Evolutionary conservation across 1,140 invertebrate species (phyloP).

Genomic region (Schlechtendalia chinensis): DNA sequence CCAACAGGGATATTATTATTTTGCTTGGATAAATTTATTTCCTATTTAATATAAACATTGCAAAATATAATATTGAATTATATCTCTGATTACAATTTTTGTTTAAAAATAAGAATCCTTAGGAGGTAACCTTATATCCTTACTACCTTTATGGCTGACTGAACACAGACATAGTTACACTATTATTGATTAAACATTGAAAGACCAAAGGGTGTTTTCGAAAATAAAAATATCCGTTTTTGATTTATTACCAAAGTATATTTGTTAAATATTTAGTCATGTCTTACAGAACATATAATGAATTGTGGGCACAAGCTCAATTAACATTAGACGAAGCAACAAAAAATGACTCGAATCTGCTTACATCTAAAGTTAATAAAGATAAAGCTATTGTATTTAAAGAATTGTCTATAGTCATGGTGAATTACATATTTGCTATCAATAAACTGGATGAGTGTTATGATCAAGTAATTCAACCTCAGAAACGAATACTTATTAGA

Average conservation of each 20-base stretch:
- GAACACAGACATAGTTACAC: constrained; percentile 20
- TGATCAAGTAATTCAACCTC: constrained; percentile 89
- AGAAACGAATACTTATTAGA: constrained; percentile 79
- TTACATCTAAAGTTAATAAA: constrained; percentile 63
- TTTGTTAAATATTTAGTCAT: constrained; percentile 57
- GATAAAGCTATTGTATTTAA: constrained; percentile 63
- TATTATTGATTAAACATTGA: constrained; percentile 32
- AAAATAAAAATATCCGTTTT: not conserved
- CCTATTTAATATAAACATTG: constrained; percentile 3
- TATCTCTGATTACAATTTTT: not conserved
- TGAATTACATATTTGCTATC: constrained; percentile 76
- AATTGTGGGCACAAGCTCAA: constrained; percentile 66
- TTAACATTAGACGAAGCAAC: constrained; percentile 64
- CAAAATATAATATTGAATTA: constrained; percentile 1
- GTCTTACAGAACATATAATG: constrained; percentile 72
- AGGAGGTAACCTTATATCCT: not conserved
- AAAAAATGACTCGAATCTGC: constrained; percentile 64
- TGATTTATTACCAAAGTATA: not conserved
- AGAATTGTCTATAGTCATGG: constrained; percentile 65
- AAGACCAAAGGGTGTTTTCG: not conserved
- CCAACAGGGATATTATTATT: not conserved
- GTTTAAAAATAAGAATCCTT: not conserved
- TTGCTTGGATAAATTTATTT: constrained; percentile 5
- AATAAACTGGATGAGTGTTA: constrained; percentile 77
- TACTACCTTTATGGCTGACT: constrained; percentile 17